Evolutionary conservation across 2,888 invertebrate genomes (phyloP).

Genomic region (Xestobium rufovillosum): DNA sequence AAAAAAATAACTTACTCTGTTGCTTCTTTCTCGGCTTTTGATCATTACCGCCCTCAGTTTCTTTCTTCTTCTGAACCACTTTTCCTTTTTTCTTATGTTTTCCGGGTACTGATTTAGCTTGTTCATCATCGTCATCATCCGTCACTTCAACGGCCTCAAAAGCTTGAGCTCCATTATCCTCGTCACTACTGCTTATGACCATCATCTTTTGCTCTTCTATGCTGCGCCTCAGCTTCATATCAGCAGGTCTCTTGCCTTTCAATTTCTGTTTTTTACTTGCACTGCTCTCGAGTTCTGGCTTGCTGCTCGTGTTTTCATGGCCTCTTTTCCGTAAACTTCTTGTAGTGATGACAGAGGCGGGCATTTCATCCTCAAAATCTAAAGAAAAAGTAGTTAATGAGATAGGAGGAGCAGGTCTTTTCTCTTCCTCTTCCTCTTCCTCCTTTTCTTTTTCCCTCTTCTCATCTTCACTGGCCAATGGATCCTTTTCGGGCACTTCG

Average conservation of each 20-base stretch:
- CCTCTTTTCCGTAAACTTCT: conserved; percentile 31
- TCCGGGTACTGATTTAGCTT: conserved; percentile 16
- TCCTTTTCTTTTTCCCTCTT: conserved; percentile 42
- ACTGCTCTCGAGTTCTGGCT: conserved; percentile 15
- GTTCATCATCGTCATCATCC: too few species aligned
- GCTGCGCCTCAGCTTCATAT: conserved; percentile 35
- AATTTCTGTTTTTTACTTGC: conserved; percentile 18
- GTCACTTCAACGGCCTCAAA: too few species aligned
- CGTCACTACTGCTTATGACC: conserved; percentile 47
- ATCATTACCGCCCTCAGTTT: conserved; percentile 13
- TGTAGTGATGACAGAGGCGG: conserved; percentile 19
- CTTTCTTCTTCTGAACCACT: conserved; percentile 25
- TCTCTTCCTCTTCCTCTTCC: conserved; percentile 47
- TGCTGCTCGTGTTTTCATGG: conserved; percentile 24
- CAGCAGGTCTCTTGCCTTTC: conserved; percentile 34
- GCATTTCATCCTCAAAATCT: conserved; percentile 29
- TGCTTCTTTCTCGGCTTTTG: conserved; percentile 15
- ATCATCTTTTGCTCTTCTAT: conserved; percentile 49
- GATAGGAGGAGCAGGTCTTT: conserved; percentile 40
- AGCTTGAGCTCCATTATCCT: conserved; percentile 30
- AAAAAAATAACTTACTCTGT: conserved; percentile 21
- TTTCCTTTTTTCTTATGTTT: conserved; percentile 16
- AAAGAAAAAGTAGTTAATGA: conserved; percentile 30
- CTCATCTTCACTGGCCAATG: conserved; percentile 36
- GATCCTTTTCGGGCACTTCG: conserved; percentile 36